Base-by-base conservation (phyloP, 2,797 vertebrate genomes). In the Zalophus californianus region DNA sequence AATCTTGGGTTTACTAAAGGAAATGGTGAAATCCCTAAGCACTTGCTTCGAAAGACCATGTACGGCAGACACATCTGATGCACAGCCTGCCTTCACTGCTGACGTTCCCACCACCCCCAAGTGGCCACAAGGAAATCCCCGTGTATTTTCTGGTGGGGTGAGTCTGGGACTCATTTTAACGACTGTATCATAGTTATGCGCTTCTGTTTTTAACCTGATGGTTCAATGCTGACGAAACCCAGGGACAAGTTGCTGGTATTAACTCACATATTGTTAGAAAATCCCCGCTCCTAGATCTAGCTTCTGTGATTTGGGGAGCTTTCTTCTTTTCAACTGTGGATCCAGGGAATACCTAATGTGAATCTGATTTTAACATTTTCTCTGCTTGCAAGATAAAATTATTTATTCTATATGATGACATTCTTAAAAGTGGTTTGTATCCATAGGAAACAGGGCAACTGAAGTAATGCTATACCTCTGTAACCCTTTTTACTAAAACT, bases 371-470 rank as follows among this genome's bases (percentile, higher is more conserved):
- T 84, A 70, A 86, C 35, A 87, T 82, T 90, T 56, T 77, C 60
- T 72, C 44, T 93, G 13, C 50, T 91, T 96, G 32, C 32, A 89
- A 95, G 27, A 91, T 16, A 93, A 90, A 91, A 52, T 96, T 96
- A 94, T 92, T 98, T 96, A 97, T 97, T 98, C 97, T 93, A 94
- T 94, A 97, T 27, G 0, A 77, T 96, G 54, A 68, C 83, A 97
- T 92, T 95, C 96, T 97, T 93, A 98, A 98, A 98, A 92, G 90
- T 97, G 94, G 92, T 97, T 98, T 97, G 97, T 97, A 97, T 95
- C 98, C 96, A 98, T 92, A 96, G 86, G 95, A 98, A 98, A 95
- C 41, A 73, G 86, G 92, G 94, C 97, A 97, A 97, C 66, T 93
- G 96, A 98, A 98, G 98, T 97, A 98, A 98, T 73, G 77, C 93